These are phyloP conservation scores for Lethenteron camtschaticum DNA, from an alignment of 2,113 vertebrate genomes.

Conservation along the genomic window DNA sequence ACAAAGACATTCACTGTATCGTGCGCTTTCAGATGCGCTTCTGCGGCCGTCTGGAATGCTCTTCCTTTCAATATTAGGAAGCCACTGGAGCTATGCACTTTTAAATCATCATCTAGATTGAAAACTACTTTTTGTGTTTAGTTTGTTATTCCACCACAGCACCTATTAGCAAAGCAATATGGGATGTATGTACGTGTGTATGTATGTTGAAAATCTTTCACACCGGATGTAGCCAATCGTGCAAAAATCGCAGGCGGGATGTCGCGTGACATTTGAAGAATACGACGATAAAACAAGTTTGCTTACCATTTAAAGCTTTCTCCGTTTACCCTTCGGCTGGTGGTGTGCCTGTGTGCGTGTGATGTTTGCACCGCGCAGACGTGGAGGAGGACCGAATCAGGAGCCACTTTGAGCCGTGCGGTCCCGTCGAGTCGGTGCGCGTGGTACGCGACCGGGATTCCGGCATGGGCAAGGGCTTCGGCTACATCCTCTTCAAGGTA, in stretches of 20 bases:
- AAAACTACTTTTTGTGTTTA: too few species aligned
- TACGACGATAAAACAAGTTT: background rate
- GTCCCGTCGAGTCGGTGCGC: slow-evolving; percentile 35
- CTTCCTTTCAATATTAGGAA: too few species aligned
- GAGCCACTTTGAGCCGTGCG: slow-evolving; percentile 48
- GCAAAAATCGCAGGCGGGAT: background rate
- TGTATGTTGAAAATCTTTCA: background rate
- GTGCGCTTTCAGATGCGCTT: too few species aligned
- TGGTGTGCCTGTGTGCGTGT: background rate
- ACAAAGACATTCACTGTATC: too few species aligned
- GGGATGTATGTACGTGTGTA: too few species aligned
- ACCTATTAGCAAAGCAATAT: too few species aligned
- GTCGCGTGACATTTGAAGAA: background rate
- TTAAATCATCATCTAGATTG: too few species aligned
- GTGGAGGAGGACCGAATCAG: slow-evolving; percentile 30
- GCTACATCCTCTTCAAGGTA: slow-evolving; percentile 75
- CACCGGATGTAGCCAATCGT: background rate
- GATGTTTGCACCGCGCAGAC: slow-evolving; percentile 22
- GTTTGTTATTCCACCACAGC: too few species aligned
- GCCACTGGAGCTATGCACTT: too few species aligned
- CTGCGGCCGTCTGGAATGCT: too few species aligned
- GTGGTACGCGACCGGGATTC: slow-evolving; percentile 47
- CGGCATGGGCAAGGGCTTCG: slow-evolving; percentile 66
- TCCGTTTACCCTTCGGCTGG: background rate
- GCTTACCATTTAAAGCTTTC: background rate